These are phyloP conservation scores for Enteromius anoplus DNA, from an alignment of 2,797 vertebrate species.

Conservation along the genomic window DNA sequence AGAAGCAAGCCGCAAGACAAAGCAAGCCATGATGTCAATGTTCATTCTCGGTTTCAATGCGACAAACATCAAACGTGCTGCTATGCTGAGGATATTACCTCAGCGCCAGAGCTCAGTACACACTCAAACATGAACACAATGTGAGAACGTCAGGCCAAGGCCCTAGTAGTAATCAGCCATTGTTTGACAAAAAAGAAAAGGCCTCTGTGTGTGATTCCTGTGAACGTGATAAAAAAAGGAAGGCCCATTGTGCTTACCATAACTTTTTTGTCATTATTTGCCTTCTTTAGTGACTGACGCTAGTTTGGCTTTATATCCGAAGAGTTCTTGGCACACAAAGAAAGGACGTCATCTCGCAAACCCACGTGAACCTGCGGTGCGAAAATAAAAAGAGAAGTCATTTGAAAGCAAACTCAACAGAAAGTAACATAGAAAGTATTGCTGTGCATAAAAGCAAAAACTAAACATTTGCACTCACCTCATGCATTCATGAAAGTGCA, in stretches of 20 bases:
- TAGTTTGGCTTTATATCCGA: constrained; percentile 52
- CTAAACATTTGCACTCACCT: not conserved
- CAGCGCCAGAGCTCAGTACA: constrained; percentile 49
- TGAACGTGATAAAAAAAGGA: constrained; percentile 54
- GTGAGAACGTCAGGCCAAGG: constrained; percentile 53
- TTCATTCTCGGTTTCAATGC: constrained; percentile 19
- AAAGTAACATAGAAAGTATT: not conserved
- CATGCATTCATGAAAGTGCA: not conserved
- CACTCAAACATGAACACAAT: constrained; percentile 52
- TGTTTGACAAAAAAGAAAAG: constrained; percentile 52
- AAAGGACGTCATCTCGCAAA: constrained; percentile 41
- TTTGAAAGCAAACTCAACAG: not conserved
- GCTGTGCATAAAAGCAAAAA: not conserved
- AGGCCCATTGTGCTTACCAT: constrained; percentile 55
- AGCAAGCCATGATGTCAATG: constrained; percentile 22
- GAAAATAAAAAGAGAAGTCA: not conserved
- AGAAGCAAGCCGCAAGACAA: constrained; percentile 11
- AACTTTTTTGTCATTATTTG: constrained; percentile 50
- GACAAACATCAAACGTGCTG: constrained; percentile 46
- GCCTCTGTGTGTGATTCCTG: constrained; percentile 47
- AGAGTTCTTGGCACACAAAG: constrained; percentile 53
- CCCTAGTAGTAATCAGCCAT: constrained; percentile 56
- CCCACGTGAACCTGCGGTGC: not conserved
- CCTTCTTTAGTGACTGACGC: constrained; percentile 28
- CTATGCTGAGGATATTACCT: constrained; percentile 61